Conservation (phyloP, 2,797 vertebrate species). For the Melanotaenia boesemani region DNA sequence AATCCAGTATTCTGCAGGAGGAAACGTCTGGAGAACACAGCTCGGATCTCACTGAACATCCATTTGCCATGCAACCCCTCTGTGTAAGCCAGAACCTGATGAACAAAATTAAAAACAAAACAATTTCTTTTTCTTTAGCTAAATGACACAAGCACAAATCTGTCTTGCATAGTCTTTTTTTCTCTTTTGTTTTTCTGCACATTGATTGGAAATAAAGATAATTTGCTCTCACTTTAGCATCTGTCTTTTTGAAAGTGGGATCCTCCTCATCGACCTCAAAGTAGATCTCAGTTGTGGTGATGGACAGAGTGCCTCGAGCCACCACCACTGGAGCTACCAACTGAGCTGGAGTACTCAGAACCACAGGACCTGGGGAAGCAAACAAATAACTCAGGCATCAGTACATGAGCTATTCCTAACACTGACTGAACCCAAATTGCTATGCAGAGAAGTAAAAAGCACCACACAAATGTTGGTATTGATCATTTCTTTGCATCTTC, state of each 20-base stretch:
- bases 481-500: conserved; percentile 26
- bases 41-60: conserved; percentile 99
- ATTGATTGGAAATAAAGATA: neutral
- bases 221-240: conserved; percentile 88
- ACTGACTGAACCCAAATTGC: neutral
- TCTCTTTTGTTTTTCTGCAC: neutral
- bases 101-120: neutral
- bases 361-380: conserved; percentile 90
- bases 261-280: conserved; percentile 99
- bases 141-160: neutral
- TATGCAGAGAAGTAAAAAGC: neutral
- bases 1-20: conserved; percentile 96
- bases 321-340: conserved; percentile 96
- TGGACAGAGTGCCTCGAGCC: conserved; percentile 96
- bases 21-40: conserved; percentile 96
- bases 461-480: conserved; percentile 16
- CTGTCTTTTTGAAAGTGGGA: conserved; percentile 91
- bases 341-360: conserved; percentile 96
- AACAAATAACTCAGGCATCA: neutral
- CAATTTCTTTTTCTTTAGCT: neutral
- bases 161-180: neutral
- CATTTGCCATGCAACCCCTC: conserved; percentile 99
- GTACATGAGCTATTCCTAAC: neutral
- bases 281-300: conserved; percentile 99
- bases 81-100: conserved; percentile 94